Percentiles rank a stretch among this genome's conserved stretches.
phyloP scores from a whole-genome alignment of 2,113 vertebrate species.

The Callochromis pleurospilus region DNA sequence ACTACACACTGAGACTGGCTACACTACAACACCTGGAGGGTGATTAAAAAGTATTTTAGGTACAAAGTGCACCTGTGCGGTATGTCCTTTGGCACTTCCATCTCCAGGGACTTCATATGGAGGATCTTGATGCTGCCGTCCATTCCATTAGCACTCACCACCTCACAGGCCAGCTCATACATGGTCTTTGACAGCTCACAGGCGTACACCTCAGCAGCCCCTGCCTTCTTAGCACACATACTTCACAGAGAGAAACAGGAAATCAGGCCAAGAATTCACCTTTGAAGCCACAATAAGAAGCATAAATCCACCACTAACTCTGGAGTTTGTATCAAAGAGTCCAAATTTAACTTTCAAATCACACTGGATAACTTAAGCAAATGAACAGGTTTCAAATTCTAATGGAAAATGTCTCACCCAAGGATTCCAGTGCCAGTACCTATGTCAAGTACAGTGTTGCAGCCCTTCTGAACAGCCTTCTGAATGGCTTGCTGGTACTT shows the following conservation, averaged over 20 bases:
- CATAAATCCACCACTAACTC: background rate
- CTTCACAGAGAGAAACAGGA: conserved; percentile 57
- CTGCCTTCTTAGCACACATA: conserved; percentile 92
- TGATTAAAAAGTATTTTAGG: background rate
- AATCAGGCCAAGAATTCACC: background rate
- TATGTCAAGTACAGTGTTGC: conserved; percentile 87
- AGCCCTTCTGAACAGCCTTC: conserved; percentile 79
- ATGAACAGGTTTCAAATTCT: background rate
- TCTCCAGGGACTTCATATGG: conserved; percentile 90
- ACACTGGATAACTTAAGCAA: background rate
- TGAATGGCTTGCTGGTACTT: conserved; percentile 88
- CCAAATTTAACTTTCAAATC: background rate
- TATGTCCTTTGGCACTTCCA: conserved; percentile 89
- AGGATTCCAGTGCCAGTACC: conserved; percentile 95
- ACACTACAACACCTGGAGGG: background rate
- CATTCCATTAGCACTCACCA: conserved; percentile 87
- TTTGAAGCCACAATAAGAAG: background rate
- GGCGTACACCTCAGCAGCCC: conserved; percentile 84
- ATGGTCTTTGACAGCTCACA: conserved; percentile 97
- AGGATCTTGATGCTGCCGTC: conserved; percentile 81
- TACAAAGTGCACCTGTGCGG: conserved; percentile 77
- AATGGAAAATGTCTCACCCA: conserved; percentile 72
- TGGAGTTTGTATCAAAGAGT: background rate
- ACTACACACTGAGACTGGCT: background rate
- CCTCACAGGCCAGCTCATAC: conserved; percentile 90